Base-by-base conservation (phyloP, 2,113 vertebrate genomes). In the Elephas maximus region DNA sequence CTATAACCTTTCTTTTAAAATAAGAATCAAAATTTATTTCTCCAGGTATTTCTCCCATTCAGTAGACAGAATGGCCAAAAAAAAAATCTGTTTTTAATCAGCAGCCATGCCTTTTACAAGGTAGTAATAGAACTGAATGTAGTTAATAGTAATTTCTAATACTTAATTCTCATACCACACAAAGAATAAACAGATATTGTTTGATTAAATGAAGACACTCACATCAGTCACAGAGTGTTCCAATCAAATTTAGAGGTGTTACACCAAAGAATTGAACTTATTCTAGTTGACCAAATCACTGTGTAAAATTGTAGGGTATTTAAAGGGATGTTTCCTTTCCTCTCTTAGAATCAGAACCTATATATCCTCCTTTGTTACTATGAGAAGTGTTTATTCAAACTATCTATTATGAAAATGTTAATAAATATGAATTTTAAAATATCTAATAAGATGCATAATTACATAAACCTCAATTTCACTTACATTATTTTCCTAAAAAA, bases 41-140 rank as follows among this genome's bases (percentile, higher is more conserved):
- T 96, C 77, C 91, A 95, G 90, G 94, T 98, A 97, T 98, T 98
- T 91, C 96, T 97, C 90, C 83, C 73, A 96, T 90, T 95, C 93
- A 97, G 87, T 95, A 96, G 95, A 97, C 86, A 98, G 96, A 98
- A 98, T 97, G 91, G 95, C 90, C 93, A 57, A 57, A 95, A 93
- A 88, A 80, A 96, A 95, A 97, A 98, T 97, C 37, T 91, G 69
- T 98, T 95, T 98, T 97, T 76, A 41, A 97, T 98, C 97, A 98
- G 90, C 69, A 97, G 63, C 85, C 60, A 21, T 79, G 44, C 90
- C 88, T 97, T 97, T 97, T 80, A 90, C 90, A 96, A 98, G 91
- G 88, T 96, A 92, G 92, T 89, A 83, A 97, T 92, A 96, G 89
- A 95, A 92, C 37, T 96, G 94, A 97, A 91, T 97, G 96, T 92